Conservation (phyloP, 2,888 invertebrate species). For the Bembecia ichneumoniformis region DNA sequence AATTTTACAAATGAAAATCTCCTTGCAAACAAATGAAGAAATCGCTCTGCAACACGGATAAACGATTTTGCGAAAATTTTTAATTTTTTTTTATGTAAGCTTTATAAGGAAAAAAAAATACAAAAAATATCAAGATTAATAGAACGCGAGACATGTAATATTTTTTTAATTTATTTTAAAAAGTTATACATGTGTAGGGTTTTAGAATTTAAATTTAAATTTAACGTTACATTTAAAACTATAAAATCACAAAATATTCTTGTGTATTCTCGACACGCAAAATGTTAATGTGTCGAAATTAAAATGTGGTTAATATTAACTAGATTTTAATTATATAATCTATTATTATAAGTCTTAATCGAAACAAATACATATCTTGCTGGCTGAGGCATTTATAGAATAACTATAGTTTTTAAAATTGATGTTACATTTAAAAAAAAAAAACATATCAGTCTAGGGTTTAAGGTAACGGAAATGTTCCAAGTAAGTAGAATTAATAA, state of each 20-base stretch:
- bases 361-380: constrained; percentile 67
- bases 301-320: constrained; percentile 22
- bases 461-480: constrained; percentile 2
- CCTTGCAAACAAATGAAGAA: constrained; percentile 25
- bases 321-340: constrained; percentile 33
- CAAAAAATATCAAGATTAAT: constrained; percentile 25
- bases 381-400: constrained; percentile 70
- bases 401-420: constrained; percentile 35
- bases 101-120: constrained; percentile 16
- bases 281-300: too few relatives aligned
- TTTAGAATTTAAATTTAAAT: constrained; percentile 10
- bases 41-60: constrained; percentile 26
- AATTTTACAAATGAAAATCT: constrained; percentile 12
- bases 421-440: constrained; percentile 43
- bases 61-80: background rate
- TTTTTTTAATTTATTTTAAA: constrained; percentile 25
- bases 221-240: constrained; percentile 22
- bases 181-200: constrained; percentile 20
- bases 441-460: constrained; percentile 43
- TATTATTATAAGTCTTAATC: constrained; percentile 50
- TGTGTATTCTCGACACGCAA: too few relatives aligned
- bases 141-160: constrained; percentile 24
- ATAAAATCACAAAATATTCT: constrained; percentile 1
- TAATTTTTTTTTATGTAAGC: background rate
- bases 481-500: background rate